Evolutionary conservation across 2,888 invertebrate species (phyloP), one percentile per base, ranked within the genome.

Genomic region (Eupsilia transversa): DNA sequence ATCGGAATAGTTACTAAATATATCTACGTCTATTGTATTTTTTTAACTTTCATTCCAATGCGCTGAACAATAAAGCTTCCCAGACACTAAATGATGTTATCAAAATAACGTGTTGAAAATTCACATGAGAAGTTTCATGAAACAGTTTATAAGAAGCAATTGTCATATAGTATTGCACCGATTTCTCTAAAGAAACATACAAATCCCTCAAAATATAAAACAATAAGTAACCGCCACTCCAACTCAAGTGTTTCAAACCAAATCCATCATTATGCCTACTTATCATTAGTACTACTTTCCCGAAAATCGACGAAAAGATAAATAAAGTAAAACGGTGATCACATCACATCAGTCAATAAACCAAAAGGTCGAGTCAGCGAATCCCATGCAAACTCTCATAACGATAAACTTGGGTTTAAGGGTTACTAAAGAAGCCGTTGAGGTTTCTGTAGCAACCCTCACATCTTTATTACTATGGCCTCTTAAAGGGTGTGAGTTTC

Each of bases 131-230:
- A 57, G 27, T 52, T 63, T 30, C 38, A 59, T 38, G 60, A 49
- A 56, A 77, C 27, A 54, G n/a, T n/a, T 10, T 52, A 9, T 27
- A 71, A 27, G 9, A 38, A 67, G 72, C 57, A 38, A 61, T 71
- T 63, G 66, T 64, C 33, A 41, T 35, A n/a, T 61, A 41, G 17
- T 52, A 17, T 60, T 72, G 49, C 57, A 71, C 30, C 20, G 57
- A 30, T 57, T 46, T 49, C 23, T 3, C 3, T 49, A 3, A 49
- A 3, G 23, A 3, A 23, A 49, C 46, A 17, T 63, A 57, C 30
- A 20, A 27, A 54, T 27, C 10, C 30, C 30, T 2, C 20, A 30
- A 57, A 33, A 10, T 20, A 54, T 27, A 20, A 20, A 10, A 57
- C 30, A 30, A 4, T 10, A 30, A 30, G 27, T 14, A 2, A 57